These are phyloP conservation scores for Pogonocichla stellata DNA, from an alignment of 2,113 vertebrate species.

Conservation along the genomic window DNA sequence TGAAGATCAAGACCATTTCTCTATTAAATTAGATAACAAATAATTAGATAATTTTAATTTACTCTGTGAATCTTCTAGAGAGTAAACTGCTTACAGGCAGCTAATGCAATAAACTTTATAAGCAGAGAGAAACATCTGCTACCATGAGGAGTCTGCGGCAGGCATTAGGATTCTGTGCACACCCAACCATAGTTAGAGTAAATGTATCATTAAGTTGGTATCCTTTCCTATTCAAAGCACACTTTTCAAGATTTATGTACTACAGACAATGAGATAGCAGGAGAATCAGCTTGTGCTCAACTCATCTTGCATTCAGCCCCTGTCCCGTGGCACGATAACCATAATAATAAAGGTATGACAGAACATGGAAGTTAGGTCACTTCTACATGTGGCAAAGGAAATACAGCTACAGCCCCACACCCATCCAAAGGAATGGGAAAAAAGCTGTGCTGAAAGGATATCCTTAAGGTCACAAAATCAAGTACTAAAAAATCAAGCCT, in stretches of 20 bases:
- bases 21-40: slow-evolving; percentile 65
- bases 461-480: background rate
- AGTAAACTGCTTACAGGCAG: slow-evolving; percentile 58
- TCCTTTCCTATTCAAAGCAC: slow-evolving; percentile 57
- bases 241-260: slow-evolving; percentile 59
- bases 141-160: background rate
- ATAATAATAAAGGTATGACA: background rate
- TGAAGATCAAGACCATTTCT: slow-evolving; percentile 28
- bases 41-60: slow-evolving; percentile 69
- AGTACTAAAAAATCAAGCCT: background rate
- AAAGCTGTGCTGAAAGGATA: background rate
- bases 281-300: background rate
- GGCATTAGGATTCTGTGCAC: slow-evolving; percentile 5
- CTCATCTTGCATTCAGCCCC: background rate
- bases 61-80: slow-evolving; percentile 55
- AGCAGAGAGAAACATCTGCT: slow-evolving; percentile 63
- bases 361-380: background rate
- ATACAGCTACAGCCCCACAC: background rate
- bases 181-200: slow-evolving; percentile 16
- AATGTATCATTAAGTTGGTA: slow-evolving; percentile 55
- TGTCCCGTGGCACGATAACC: background rate
- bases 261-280: slow-evolving; percentile 49
- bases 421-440: background rate
- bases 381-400: background rate
- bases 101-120: slow-evolving; percentile 65